A percentile compares a stretch with the other conserved stretches of the same genome.
phyloP scores from a whole-genome alignment of 2,888 invertebrate species.

The Cetonia aurata region DNA sequence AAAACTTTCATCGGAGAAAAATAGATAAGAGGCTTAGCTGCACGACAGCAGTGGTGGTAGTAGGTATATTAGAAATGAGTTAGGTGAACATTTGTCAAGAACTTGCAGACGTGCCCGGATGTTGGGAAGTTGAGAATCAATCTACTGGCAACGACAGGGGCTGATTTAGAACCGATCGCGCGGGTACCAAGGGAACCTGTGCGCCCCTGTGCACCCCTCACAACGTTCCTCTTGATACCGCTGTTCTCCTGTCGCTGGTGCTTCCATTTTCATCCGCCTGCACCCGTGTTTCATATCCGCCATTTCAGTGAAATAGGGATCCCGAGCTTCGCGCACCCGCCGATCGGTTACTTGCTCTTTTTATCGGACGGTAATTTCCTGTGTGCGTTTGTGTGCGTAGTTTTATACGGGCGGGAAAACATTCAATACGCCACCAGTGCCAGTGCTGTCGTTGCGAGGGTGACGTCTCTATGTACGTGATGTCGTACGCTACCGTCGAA shows the following conservation, averaged over 20 bases:
- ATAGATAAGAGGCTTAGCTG: constrained; percentile 19
- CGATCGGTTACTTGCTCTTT: constrained; percentile 47
- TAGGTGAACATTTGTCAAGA: constrained; percentile 42
- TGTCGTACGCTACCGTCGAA: too few species aligned
- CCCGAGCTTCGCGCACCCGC: constrained; percentile 17
- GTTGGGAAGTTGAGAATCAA: constrained; percentile 53
- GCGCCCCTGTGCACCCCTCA: constrained; percentile 33
- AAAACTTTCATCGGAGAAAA: constrained; percentile 3
- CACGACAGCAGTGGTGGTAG: not conserved
- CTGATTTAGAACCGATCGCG: constrained; percentile 51
- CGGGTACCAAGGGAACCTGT: not conserved
- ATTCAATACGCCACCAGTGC: too few species aligned
- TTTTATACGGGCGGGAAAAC: too few species aligned
- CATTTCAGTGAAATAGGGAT: constrained; percentile 48
- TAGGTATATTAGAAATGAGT: constrained; percentile 32
- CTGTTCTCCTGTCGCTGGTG: not conserved
- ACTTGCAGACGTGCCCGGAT: constrained; percentile 46
- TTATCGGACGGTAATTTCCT: constrained; percentile 54
- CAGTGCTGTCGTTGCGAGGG: too few species aligned
- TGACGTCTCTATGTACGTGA: too few species aligned
- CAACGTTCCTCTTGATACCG: constrained; percentile 10
- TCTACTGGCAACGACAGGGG: constrained; percentile 53
- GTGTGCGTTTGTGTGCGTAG: constrained; percentile 37
- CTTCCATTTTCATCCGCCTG: constrained; percentile 13
- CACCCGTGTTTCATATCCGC: constrained; percentile 48